A percentile compares a stretch with the other conserved stretches of the same genome.
phyloP scores from a whole-genome alignment of 2,797 vertebrate species.

The Enteromius anoplus region DNA sequence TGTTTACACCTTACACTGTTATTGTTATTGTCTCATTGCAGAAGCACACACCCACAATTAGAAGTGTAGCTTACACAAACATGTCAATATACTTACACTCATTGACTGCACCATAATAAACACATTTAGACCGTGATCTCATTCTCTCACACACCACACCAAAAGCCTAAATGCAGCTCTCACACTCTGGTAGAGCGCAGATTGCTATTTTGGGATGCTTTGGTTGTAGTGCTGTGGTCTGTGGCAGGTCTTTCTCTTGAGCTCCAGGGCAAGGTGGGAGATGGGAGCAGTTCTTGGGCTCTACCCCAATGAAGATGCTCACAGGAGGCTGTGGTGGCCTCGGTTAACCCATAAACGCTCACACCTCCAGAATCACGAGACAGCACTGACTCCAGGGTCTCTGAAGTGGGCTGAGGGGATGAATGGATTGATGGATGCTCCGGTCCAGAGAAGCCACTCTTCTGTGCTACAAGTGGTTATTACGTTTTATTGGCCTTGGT shows the following conservation, averaged over 20 bases:
- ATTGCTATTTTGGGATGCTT: constrained; percentile 41
- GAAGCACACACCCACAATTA: not conserved
- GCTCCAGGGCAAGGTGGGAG: constrained; percentile 47
- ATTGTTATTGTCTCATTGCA: constrained; percentile 26
- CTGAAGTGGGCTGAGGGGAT: not conserved
- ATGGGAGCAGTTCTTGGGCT: constrained; percentile 13
- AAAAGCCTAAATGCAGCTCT: constrained; percentile 47
- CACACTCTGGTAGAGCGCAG: constrained; percentile 40
- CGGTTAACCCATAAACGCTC: constrained; percentile 21
- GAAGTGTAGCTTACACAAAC: not conserved
- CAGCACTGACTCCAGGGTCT: not conserved
- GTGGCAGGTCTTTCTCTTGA: constrained; percentile 26
- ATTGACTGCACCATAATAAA: not conserved
- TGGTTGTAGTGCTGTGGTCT: constrained; percentile 43
- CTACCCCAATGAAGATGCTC: constrained; percentile 23
- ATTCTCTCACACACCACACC: constrained; percentile 19
- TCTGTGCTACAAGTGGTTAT: constrained; percentile 7
- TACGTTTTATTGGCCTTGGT: constrained; percentile 21
- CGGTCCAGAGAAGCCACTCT: constrained; percentile 3
- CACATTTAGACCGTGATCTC: constrained; percentile 9
- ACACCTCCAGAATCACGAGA: constrained; percentile 3
- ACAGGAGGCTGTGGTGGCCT: not conserved
- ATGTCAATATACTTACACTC: not conserved
- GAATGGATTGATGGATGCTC: constrained; percentile 12
- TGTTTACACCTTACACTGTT: constrained; percentile 55